Conservation (phyloP, 37 sponge, comb jelly and placozoan genomes). For the Tethya wilhelma region DNA sequence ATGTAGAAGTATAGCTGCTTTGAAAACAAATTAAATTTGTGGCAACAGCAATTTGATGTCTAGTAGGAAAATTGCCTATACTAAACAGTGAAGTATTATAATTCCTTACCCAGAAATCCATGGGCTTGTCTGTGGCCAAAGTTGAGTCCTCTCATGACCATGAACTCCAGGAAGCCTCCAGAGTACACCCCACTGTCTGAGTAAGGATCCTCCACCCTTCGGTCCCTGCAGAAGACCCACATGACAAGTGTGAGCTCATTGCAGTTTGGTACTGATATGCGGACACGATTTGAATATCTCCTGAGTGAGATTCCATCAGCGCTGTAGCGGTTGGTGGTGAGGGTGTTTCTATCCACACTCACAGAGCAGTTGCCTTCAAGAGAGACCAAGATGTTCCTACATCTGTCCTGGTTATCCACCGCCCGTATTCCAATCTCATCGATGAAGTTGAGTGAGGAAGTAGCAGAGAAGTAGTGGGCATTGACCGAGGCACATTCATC, state of each 20-base stretch:
- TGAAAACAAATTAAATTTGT: no score
- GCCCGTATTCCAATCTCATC: constrained; percentile 48
- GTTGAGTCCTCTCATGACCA: constrained; percentile 63
- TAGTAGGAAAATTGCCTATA: no score
- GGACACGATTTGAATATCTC: constrained; percentile 38
- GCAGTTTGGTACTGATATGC: constrained; percentile 81
- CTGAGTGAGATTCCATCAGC: constrained; percentile 5
- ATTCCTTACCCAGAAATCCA: constrained; percentile 74
- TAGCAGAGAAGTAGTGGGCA: constrained; percentile 20
- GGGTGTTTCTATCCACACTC: constrained; percentile 3
- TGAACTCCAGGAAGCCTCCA: constrained; percentile 65
- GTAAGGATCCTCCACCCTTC: constrained; percentile 7
- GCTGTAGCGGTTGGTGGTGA: background rate
- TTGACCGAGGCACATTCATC: constrained; percentile 54
- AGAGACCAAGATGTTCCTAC: constrained; percentile 41
- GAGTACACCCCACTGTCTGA: background rate
- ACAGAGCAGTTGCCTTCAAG: constrained; percentile 36
- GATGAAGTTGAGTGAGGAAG: constrained; percentile 51
- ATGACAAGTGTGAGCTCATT: constrained; percentile 59
- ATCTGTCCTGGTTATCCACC: constrained; percentile 29
- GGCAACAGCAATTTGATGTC: no score
- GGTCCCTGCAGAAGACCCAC: constrained; percentile 72
- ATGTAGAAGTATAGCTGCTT: no score
- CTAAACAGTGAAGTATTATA: no score
- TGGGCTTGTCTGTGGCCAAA: constrained; percentile 62